These are phyloP conservation scores for Synaphobranchus kaupii DNA, from an alignment of 2,797 vertebrate genomes.

Conservation along the genomic window DNA sequence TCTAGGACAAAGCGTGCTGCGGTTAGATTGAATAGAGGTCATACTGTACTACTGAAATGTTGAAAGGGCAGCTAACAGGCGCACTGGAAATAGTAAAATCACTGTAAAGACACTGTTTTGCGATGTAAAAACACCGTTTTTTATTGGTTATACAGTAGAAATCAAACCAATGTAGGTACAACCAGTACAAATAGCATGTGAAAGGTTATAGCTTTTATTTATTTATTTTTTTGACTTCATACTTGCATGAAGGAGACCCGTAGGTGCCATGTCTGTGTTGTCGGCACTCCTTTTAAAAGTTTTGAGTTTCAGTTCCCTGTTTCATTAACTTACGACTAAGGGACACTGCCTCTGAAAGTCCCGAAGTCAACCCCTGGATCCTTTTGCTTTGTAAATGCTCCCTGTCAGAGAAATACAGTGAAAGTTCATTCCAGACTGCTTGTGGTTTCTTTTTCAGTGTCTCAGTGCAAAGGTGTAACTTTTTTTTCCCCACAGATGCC, in stretches of 20 bases:
- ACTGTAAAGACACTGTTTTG: conserved; percentile 47
- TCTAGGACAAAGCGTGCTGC: background rate
- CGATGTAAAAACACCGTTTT: conserved; percentile 26
- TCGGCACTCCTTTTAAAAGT: conserved; percentile 64
- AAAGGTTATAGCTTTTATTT: conserved; percentile 57
- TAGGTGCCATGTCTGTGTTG: conserved; percentile 66
- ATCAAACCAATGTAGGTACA: conserved; percentile 28
- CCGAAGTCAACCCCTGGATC: conserved; percentile 68
- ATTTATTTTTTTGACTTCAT: conserved; percentile 66
- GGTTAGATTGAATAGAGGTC: background rate
- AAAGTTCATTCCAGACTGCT: conserved; percentile 46
- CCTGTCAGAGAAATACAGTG: conserved; percentile 56
- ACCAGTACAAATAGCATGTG: conserved; percentile 40
- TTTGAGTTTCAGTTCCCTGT: conserved; percentile 13
- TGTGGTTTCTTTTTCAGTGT: background rate
- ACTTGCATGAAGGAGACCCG: conserved; percentile 77
- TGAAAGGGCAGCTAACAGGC: conserved; percentile 64
- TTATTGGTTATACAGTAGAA: conserved; percentile 28
- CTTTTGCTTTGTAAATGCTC: conserved; percentile 80
- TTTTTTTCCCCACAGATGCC: background rate
- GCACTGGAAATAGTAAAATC: conserved; percentile 69
- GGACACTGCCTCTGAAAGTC: conserved; percentile 31
- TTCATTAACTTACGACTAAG: conserved; percentile 5
- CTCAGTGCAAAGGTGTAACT: background rate
- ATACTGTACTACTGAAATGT: conserved; percentile 49